Base-by-base conservation (phyloP, 1,140 invertebrate genomes). In the Caenorhabditis briggsae region DNA sequence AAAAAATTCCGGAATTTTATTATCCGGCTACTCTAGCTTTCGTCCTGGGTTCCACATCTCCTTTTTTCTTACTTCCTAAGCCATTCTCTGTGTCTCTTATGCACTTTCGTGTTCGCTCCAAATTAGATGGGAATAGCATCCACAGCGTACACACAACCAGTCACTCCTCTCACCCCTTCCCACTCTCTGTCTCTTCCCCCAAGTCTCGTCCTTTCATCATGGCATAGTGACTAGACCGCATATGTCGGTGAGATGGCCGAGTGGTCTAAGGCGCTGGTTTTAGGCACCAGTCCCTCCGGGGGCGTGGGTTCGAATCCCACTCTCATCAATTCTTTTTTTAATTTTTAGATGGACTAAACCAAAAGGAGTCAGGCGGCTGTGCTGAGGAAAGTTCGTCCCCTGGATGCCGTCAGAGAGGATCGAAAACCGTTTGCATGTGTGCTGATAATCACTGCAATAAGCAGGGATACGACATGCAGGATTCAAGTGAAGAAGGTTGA, bases 241-340 rank as follows among this genome's bases (percentile, higher is more conserved):
- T n/a, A 46, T n/a, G 14, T 50, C 70, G 70, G 70, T 78, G 93
- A 92, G 92, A 92, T 93, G 93, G 92, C 93, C 93, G 93, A 93
- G 93, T 92, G 93, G 93, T 93, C 93, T 93, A 93, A 93, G 93
- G 93, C 92, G 93, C 93, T 93, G 93, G 92, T 93, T 93, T 93
- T 91, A 93, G 93, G 93, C 93, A 93, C 93, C 93, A 93, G 93
- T 93, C 93, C 91, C 90, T 90, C 91, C 91, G 92, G 90, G 91
- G 93, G 92, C 92, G 93, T 93, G 92, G 92, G 93, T 93, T 93
- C 92, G 92, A 93, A 93, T 93, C 92, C 92, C 91, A 88, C 87
- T 87, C 70, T 87, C 86, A 56, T 87, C 86, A 87, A 59, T 65
- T 50, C n/a, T 25, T 78, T 78, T 78, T n/a, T 33, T 33, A 33